Evolutionary conservation across 2,888 invertebrate genomes (phyloP).

Genomic region (Acronicta leporina): DNA sequence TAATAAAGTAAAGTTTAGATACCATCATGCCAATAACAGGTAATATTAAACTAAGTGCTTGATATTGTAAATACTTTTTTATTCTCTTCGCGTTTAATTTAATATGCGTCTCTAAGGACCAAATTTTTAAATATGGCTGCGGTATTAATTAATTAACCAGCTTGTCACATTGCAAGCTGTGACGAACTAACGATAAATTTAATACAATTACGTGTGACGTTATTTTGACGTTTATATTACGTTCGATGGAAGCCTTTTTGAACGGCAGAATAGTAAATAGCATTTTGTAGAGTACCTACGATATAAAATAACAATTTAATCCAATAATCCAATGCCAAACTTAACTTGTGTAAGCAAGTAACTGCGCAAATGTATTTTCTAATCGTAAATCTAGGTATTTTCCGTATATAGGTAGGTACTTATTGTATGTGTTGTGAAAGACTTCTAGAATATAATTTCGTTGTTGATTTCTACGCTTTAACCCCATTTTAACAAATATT

Average conservation of each 20-base stretch:
- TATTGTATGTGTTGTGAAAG: neutral
- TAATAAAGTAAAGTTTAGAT: neutral
- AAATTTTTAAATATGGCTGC: conserved; percentile 1
- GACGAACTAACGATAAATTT: conserved; percentile 9
- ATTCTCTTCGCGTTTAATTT: conserved; percentile 1
- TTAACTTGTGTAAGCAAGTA: conserved; percentile 25
- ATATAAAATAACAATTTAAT: conserved; percentile 39
- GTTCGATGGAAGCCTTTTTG: conserved; percentile 47
- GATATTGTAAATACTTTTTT: conserved; percentile 4
- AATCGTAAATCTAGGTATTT: neutral
- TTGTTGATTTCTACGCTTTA: too few species aligned
- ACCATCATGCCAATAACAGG: conserved; percentile 3
- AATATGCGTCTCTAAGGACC: conserved; percentile 8
- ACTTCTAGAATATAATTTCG: too few species aligned
- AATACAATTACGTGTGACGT: conserved; percentile 19
- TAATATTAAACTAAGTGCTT: conserved; percentile 1
- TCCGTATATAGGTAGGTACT: neutral
- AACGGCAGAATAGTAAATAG: conserved; percentile 30
- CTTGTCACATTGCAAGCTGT: conserved; percentile 1
- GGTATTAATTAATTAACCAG: conserved; percentile 3
- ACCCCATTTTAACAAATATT: too few species aligned
- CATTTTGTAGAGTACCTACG: conserved; percentile 1
- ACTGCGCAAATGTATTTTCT: conserved; percentile 1
- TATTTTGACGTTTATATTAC: conserved; percentile 32
- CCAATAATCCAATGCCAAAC: conserved; percentile 39